Conservation (phyloP, 2,888 invertebrate species). For the Ptychoptera albimana region DNA sequence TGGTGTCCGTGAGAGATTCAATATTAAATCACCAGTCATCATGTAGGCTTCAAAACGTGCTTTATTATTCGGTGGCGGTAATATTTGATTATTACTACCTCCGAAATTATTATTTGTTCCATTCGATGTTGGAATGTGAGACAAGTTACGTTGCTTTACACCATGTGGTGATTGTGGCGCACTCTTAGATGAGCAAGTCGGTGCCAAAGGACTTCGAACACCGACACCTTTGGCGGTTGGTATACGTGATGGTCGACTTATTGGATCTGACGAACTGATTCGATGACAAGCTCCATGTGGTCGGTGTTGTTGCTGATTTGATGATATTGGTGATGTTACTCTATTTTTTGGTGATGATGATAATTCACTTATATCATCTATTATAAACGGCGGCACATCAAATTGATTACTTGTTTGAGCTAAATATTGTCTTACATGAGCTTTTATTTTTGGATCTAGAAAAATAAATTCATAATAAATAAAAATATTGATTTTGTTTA, state of each 20-base stretch:
- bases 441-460: conserved; percentile 77
- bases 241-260: conserved; percentile 37
- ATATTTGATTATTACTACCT: conserved; percentile 11
- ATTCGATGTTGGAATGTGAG: conserved; percentile 26
- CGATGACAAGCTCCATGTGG: conserved; percentile 15
- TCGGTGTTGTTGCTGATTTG: conserved; percentile 20
- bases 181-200: conserved; percentile 16
- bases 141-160: conserved; percentile 22
- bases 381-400: conserved; percentile 33
- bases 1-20: conserved; percentile 76
- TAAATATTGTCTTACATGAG: conserved; percentile 55
- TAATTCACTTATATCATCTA: conserved; percentile 28
- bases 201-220: neutral
- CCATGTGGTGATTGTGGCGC: conserved; percentile 27
- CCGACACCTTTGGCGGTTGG: conserved; percentile 27
- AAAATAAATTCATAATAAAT: conserved; percentile 9
- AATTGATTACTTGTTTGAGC: conserved; percentile 38
- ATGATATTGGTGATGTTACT: conserved; percentile 23
- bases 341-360: conserved; percentile 26
- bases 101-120: conserved; percentile 11
- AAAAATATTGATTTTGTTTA: neutral
- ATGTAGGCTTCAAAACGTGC: conserved; percentile 79
- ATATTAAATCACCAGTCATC: conserved; percentile 95
- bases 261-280: conserved; percentile 19
- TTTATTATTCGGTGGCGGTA: conserved; percentile 20